A percentile compares a stretch with the other conserved stretches of the same genome.
Conservation (phyloP, 2,888 invertebrate genomes). For the Pristionchus exspectatus region DNA sequence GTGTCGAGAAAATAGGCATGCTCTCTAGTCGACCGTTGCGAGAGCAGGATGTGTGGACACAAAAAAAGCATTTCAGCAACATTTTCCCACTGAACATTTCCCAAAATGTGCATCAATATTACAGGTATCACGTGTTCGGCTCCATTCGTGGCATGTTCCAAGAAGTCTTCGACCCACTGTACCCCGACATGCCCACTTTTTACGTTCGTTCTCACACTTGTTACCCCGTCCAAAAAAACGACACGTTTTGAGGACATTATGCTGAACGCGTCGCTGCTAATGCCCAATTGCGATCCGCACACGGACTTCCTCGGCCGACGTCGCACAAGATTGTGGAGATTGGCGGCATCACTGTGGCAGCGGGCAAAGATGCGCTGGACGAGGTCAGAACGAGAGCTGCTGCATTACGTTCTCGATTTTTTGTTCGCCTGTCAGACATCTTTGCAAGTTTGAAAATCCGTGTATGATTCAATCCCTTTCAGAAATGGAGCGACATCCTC, state of each 20-base stretch:
- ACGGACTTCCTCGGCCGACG: conserved; percentile 46
- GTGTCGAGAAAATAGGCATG: too few relatives aligned
- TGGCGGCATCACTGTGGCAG: conserved; percentile 40
- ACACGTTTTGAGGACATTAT: neutral
- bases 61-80: too few relatives aligned
- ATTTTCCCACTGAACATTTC: too few relatives aligned
- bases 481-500: conserved; percentile 37
- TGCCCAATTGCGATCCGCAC: conserved; percentile 28
- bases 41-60: too few relatives aligned
- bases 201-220: neutral
- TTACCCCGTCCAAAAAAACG: neutral
- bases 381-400: neutral
- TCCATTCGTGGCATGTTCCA: neutral
- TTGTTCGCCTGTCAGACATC: too few relatives aligned
- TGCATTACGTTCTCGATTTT: neutral
- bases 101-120: neutral
- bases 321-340: conserved; percentile 53
- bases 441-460: too few relatives aligned
- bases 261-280: neutral
- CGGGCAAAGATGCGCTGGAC: neutral
- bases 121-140: neutral
- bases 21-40: too few relatives aligned
- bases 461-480: too few relatives aligned
- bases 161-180: neutral
- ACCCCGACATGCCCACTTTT: neutral